phyloP scores from a whole-genome alignment of 2,888 invertebrate genomes.

The Drosophila acutilabella region DNA sequence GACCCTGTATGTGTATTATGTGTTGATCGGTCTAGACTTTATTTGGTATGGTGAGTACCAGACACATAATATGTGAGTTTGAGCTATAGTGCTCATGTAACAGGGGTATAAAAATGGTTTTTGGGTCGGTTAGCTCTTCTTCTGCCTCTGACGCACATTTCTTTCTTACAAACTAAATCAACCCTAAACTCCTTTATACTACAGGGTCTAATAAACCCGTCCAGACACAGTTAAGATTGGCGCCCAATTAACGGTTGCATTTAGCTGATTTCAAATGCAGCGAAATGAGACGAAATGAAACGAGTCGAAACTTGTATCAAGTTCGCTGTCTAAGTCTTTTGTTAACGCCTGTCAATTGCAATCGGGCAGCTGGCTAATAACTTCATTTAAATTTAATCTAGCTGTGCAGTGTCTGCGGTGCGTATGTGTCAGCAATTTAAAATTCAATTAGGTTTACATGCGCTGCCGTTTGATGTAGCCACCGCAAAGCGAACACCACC shows the following conservation, averaged over 20 bases:
- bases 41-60: no score
- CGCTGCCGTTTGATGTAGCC: conserved; percentile 58
- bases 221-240: conserved; percentile 58
- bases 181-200: no score
- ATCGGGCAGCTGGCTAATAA: conserved; percentile 62
- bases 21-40: no score
- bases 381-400: conserved; percentile 75
- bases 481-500: conserved; percentile 46
- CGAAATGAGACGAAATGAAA: conserved; percentile 16
- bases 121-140: no score
- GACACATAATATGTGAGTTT: no score
- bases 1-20: no score
- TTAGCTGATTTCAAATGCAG: conserved; percentile 75
- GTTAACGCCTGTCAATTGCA: conserved; percentile 62
- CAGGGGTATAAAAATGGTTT: no score
- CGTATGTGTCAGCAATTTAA: conserved; percentile 67
- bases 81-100: no score
- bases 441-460: conserved; percentile 66
- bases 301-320: conserved; percentile 23
- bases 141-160: no score
- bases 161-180: no score
- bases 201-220: conserved; percentile 36
- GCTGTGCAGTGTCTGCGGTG: conserved; percentile 21
- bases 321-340: conserved; percentile 68
- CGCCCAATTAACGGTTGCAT: conserved; percentile 76